These are phyloP conservation scores for Agrotis segetum DNA, from an alignment of 2,888 invertebrate species.

Conservation along the genomic window DNA sequence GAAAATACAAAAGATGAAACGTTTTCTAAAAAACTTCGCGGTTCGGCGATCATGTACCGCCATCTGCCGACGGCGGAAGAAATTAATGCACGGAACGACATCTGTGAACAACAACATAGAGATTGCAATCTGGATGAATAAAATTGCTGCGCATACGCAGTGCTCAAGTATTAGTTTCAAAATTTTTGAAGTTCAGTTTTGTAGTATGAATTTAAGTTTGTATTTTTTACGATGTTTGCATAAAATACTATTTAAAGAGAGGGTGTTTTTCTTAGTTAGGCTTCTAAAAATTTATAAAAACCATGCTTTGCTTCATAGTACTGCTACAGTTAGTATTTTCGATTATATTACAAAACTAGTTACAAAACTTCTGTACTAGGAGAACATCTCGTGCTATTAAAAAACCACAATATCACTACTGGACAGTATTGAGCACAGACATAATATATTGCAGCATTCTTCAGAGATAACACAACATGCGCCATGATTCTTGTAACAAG, in stretches of 20 bases:
- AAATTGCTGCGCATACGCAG: conserved; percentile 40
- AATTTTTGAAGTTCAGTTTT: conserved; percentile 6
- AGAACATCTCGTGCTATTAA: neutral
- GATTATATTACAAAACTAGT: neutral
- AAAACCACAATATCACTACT: neutral
- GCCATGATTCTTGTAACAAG: neutral
- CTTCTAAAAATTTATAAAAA: too few relatives aligned
- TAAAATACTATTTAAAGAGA: conserved; percentile 18
- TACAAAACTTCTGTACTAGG: neutral
- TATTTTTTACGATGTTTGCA: conserved; percentile 18
- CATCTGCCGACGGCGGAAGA: conserved; percentile 92
- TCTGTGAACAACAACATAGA: conserved; percentile 92
- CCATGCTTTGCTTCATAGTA: neutral
- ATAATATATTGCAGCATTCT: conserved; percentile 1
- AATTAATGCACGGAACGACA: conserved; percentile 91
- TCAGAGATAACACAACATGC: neutral
- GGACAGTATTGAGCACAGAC: too few relatives aligned
- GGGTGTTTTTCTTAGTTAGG: conserved; percentile 17
- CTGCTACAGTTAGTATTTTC: neutral
- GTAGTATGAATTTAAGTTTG: conserved; percentile 10
- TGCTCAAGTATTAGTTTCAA: conserved; percentile 15
- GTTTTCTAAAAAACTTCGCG: conserved; percentile 71
- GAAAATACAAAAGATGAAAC: conserved; percentile 73
- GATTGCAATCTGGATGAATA: conserved; percentile 85
- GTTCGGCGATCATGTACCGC: conserved; percentile 89